Base-by-base conservation (phyloP, 1,140 invertebrate genomes). In the Drosophila kikkawai region DNA sequence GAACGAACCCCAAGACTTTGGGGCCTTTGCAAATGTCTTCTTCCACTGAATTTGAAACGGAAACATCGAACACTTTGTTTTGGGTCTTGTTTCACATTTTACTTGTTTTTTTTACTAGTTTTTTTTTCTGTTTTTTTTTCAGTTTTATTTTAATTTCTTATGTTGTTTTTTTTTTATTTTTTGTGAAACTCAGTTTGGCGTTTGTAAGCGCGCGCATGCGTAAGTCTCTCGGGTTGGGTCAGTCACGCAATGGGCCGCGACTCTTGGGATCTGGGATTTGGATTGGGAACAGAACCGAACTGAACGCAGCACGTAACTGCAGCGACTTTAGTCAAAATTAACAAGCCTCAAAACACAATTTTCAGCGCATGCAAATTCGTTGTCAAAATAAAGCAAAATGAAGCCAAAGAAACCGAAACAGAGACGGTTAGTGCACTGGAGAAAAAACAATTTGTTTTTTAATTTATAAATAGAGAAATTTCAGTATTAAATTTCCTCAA, bases 1-100 rank as follows among this genome's bases (percentile, higher is more conserved):
- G 51, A 61, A 76, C 67, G 64, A 75, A 36, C 67, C n/a, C 39
- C 50, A 15, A 42, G 69, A 42, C 67, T 73, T 63, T 73, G 55
- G 53, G 53, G 61, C 57, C 69, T 63, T 44, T 32, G 78, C 85
- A 90, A 90, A 90, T 90, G 85, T 90, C 85, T 90, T 90, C 85
- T 90, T 90, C 85, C 85, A 90, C 75, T 90, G 85, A 90, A 90
- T 90, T 90, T 90, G 85, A 90, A 90, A 90, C 85, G 85, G 85
- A 90, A 90, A 90, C 85, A 90, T 90, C 76, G 85, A 90, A 90
- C 85, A 90, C 85, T 90, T 90, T 90, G 85, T 90, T 90, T 85
- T 90, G 85, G 78, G 82, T 82, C 85, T 90, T 90, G 85, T 90
- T 84, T 90, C 85, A 90, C 85, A 76, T 85, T 90, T 90, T 79